phyloP scores from a whole-genome alignment of 2,797 vertebrate species.

The Onychomys leucogaster region DNA sequence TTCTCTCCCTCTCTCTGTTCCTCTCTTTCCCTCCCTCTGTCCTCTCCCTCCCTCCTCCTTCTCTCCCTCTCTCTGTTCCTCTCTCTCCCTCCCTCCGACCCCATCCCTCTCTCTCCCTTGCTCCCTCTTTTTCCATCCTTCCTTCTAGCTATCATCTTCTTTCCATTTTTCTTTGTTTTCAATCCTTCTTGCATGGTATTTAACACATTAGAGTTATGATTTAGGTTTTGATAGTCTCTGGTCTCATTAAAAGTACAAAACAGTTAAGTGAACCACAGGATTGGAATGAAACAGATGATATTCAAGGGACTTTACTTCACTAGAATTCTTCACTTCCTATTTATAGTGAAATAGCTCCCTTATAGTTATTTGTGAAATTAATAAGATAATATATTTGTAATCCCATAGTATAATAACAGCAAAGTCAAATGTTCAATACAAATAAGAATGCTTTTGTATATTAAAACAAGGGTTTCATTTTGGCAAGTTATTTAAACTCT shows the following conservation, averaged over 20 bases:
- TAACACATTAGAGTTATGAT: neutral
- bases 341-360: neutral
- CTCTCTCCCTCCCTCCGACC: accelerated
- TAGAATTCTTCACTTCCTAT: neutral
- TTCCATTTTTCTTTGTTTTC: neutral
- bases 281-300: neutral
- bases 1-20: too few species aligned
- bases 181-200: neutral
- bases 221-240: conserved; percentile 2
- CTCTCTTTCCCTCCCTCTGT: neutral
- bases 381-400: neutral
- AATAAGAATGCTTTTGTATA: neutral
- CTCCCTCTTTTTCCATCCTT: neutral
- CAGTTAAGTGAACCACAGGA: neutral
- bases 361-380: neutral
- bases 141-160: neutral
- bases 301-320: neutral
- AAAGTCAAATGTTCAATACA: conserved; percentile 31
- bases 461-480: neutral
- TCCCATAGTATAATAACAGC: neutral
- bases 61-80: too few species aligned
- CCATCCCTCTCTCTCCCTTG: too few species aligned
- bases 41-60: neutral
- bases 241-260: neutral
- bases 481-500: neutral